phyloP scores from a whole-genome alignment of 2,113 vertebrate genomes.

The Climacteris rufus region DNA sequence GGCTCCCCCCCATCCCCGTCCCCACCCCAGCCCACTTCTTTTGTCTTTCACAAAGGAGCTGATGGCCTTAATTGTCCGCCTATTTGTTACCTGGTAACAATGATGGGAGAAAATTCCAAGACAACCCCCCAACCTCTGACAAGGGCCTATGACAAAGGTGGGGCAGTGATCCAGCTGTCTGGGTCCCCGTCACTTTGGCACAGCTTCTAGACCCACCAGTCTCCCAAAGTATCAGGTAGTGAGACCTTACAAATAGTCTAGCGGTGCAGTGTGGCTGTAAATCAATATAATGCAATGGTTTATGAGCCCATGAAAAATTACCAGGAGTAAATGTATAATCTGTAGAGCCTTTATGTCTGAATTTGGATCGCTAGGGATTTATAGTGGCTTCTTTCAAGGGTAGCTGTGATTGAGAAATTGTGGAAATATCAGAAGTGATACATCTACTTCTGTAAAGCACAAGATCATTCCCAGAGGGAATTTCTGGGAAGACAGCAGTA shows the following conservation, averaged over 20 bases:
- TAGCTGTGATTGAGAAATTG: background rate
- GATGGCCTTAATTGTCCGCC: no score
- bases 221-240: background rate
- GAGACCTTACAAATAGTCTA: background rate
- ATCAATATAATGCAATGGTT: background rate
- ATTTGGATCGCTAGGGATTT: background rate
- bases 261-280: background rate
- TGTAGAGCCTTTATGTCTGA: background rate
- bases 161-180: background rate
- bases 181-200: background rate
- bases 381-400: background rate
- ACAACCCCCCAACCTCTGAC: no score
- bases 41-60: no score
- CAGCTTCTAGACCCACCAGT: background rate
- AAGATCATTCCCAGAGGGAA: background rate
- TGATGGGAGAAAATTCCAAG: no score
- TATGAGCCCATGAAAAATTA: background rate
- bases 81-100: no score
- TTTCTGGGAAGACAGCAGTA: conserved; percentile 3
- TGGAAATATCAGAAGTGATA: background rate
- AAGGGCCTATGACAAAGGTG: background rate
- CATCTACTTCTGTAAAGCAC: background rate
- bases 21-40: no score
- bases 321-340: background rate
- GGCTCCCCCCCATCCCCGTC: no score